Percentiles rank a stretch among this genome's conserved stretches.
phyloP scores from a whole-genome alignment of 2,113 vertebrate species.

The Xiphias gladius region DNA sequence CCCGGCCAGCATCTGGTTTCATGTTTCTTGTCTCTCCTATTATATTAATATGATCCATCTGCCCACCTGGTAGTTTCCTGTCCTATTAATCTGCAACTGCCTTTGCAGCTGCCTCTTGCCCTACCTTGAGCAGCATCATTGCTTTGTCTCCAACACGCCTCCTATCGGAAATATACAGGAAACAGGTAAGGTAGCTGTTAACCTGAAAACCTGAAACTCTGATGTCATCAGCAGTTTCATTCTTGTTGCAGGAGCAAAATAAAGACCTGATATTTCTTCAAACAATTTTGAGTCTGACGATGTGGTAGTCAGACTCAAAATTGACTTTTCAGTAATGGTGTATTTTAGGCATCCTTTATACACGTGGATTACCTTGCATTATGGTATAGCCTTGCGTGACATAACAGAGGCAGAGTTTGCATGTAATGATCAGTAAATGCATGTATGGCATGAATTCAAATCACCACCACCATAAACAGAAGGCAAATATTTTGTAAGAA shows the following conservation, averaged over 20 bases:
- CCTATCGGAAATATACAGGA: neutral
- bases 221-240: slow-evolving; percentile 9
- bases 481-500: slow-evolving; percentile 43
- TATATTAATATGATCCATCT: slow-evolving; percentile 73
- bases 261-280: slow-evolving; percentile 25
- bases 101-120: slow-evolving; percentile 29
- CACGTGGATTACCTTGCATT: neutral
- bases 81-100: slow-evolving; percentile 50
- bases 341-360: slow-evolving; percentile 4
- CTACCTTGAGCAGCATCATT: slow-evolving; percentile 5
- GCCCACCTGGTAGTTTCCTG: slow-evolving; percentile 67
- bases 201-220: slow-evolving; percentile 2
- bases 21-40: slow-evolving; percentile 67
- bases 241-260: slow-evolving; percentile 14
- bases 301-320: too few relatives aligned
- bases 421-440: slow-evolving; percentile 22
- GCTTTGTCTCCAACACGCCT: slow-evolving; percentile 28
- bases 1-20: slow-evolving; percentile 68
- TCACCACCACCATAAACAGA: slow-evolving; percentile 23
- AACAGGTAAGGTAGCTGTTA: slow-evolving; percentile 2
- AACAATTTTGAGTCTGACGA: neutral
- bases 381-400: neutral
- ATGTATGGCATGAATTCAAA: slow-evolving; percentile 9
- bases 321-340: slow-evolving; percentile 2
- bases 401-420: neutral